Evolutionary conservation across 2,888 invertebrate genomes (phyloP).

Genomic region (Malachius bipustulatus): DNA sequence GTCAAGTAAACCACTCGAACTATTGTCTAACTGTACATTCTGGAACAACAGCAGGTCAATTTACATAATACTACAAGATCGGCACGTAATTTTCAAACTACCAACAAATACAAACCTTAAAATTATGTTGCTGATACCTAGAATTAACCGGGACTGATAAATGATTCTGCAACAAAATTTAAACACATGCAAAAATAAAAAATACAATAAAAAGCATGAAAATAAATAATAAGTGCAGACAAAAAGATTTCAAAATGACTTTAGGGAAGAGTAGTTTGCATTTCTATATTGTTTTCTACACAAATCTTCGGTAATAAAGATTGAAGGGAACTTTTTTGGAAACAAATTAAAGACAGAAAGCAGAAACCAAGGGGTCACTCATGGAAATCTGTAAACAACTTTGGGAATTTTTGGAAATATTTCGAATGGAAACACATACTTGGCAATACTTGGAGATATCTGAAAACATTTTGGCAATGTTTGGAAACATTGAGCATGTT

Average conservation of each 20-base stretch:
- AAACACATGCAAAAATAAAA: slow-evolving; percentile 46
- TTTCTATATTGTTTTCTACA: not conserved
- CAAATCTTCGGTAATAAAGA: slow-evolving; percentile 15
- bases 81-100: not conserved
- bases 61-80: slow-evolving; percentile 3
- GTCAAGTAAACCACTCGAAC: slow-evolving; percentile 47
- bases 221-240: slow-evolving; percentile 14
- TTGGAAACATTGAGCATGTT: too few relatives aligned
- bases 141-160: slow-evolving; percentile 78
- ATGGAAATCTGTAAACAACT: too few relatives aligned
- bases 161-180: slow-evolving; percentile 69
- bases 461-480: too few relatives aligned
- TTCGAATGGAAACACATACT: too few relatives aligned
- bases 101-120: slow-evolving; percentile 48
- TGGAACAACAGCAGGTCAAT: slow-evolving; percentile 28
- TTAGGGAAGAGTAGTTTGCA: slow-evolving; percentile 14
- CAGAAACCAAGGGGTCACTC: slow-evolving; percentile 21
- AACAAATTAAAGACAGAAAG: slow-evolving; percentile 16
- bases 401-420: too few relatives aligned
- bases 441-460: too few relatives aligned
- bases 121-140: slow-evolving; percentile 68
- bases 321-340: slow-evolving; percentile 15
- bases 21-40: slow-evolving; percentile 51
- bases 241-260: slow-evolving; percentile 17
- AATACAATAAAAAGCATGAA: slow-evolving; percentile 32